Conservation (phyloP, 2,888 invertebrate genomes). For the Torymus auratus region DNA sequence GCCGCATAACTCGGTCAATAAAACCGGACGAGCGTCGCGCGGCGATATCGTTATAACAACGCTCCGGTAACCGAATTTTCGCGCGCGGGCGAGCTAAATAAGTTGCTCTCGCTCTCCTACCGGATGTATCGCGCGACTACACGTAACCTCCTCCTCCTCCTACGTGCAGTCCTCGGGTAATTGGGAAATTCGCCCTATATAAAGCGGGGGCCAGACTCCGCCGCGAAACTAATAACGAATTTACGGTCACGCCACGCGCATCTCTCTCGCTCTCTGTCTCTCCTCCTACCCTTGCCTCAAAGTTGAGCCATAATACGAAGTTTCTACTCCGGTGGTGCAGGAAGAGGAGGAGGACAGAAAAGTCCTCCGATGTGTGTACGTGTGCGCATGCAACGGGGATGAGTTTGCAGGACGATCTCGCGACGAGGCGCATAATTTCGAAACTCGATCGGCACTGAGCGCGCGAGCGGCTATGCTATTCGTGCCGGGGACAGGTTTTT, state of each 20-base stretch:
- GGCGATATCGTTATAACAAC: no score
- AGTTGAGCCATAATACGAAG: conserved; percentile 54
- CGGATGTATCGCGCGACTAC: no score
- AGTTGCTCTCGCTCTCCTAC: not conserved
- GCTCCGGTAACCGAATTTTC: no score
- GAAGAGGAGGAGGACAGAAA: not conserved
- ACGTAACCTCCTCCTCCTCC: no score
- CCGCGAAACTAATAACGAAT: conserved; percentile 54
- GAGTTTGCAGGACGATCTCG: conserved; percentile 15
- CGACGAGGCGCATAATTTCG: conserved; percentile 44
- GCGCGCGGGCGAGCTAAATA: no score
- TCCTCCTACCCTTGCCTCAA: conserved; percentile 11
- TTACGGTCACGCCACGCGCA: conserved; percentile 52
- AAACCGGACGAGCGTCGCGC: no score
- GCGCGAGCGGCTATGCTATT: no score
- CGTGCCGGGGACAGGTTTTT: no score
- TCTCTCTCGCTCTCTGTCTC: conserved; percentile 4
- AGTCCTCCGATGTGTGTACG: conserved; percentile 44
- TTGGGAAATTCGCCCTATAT: conserved; percentile 49
- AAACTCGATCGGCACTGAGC: conserved; percentile 17
- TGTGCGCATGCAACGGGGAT: not conserved
- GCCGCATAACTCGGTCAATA: no score
- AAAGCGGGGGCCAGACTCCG: not conserved
- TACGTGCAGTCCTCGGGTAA: conserved; percentile 5
- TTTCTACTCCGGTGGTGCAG: conserved; percentile 1